Evolutionary conservation across 2,797 vertebrate species (phyloP).

Genomic region (Clarias fuscus): DNA sequence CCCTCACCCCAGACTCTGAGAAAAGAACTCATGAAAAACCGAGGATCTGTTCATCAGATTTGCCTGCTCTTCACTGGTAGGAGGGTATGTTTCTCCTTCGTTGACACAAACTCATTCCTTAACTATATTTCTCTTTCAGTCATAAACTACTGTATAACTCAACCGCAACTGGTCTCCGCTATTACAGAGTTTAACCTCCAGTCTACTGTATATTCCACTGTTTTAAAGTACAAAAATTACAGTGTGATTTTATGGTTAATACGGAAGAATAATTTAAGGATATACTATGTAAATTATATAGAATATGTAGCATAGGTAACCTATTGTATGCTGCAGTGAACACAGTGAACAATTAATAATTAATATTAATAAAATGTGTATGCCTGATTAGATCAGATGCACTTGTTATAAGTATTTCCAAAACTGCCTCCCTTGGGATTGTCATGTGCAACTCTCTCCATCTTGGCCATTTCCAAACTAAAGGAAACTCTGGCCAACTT

Average conservation of each 20-base stretch:
- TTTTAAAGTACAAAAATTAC: neutral
- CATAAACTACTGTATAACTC: neutral
- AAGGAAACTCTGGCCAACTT: no score
- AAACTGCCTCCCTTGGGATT: no score
- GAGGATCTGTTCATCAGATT: conserved; percentile 84
- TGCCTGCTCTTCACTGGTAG: conserved; percentile 81
- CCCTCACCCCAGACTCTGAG: conserved; percentile 82
- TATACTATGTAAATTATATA: neutral
- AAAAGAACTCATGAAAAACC: conserved; percentile 82
- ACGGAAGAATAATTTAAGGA: neutral
- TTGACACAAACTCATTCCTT: neutral
- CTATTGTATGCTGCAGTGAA: neutral
- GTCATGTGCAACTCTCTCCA: no score
- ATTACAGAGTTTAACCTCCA: no score
- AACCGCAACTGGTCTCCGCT: no score
- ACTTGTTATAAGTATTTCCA: no score
- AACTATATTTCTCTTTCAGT: neutral
- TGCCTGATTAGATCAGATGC: no score
- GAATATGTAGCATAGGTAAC: neutral
- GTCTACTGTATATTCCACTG: neutral
- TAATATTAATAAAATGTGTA: no score
- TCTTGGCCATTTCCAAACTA: no score
- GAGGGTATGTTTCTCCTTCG: conserved; percentile 74
- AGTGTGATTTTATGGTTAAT: neutral
- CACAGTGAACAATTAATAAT: neutral